A percentile compares a stretch with the other conserved stretches of the same genome.
Conservation (phyloP, 2,888 invertebrate species). For the Amiota mariae region DNA sequence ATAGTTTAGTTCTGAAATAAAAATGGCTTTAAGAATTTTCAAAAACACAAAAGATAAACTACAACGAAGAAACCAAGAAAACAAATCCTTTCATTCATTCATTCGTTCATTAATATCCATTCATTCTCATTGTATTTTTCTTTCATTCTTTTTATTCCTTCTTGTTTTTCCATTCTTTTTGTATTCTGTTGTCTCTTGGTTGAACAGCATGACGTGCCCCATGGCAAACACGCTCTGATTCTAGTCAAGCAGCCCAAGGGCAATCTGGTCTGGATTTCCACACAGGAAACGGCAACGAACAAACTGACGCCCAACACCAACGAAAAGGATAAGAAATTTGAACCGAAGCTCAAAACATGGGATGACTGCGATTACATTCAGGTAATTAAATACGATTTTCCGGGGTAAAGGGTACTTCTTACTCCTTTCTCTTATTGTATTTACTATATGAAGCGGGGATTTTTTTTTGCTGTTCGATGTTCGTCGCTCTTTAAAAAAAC, state of each 20-base stretch:
- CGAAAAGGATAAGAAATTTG: slow-evolving; percentile 76
- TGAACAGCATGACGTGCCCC: slow-evolving; percentile 83
- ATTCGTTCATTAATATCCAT: slow-evolving; percentile 44
- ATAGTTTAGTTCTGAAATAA: too few species aligned
- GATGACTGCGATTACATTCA: slow-evolving; percentile 89
- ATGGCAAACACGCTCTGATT: slow-evolving; percentile 90
- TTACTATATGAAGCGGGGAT: slow-evolving; percentile 55
- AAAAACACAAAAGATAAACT: slow-evolving; percentile 16
- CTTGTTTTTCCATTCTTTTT: slow-evolving; percentile 30
- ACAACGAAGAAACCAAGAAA: neutral
- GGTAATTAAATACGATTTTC: slow-evolving; percentile 72
- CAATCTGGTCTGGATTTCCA: slow-evolving; percentile 87
- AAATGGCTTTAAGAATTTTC: neutral
- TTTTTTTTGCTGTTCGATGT: too few species aligned
- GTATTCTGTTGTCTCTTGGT: slow-evolving; percentile 12
- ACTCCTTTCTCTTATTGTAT: slow-evolving; percentile 36
- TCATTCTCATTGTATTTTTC: slow-evolving; percentile 25
- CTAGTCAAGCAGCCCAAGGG: slow-evolving; percentile 89
- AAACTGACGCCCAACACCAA: slow-evolving; percentile 76
- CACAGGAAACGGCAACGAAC: slow-evolving; percentile 78
- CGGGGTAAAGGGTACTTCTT: slow-evolving; percentile 24
- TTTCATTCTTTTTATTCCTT: slow-evolving; percentile 38
- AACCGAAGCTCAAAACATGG: slow-evolving; percentile 80
- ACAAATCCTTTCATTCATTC: too few species aligned
- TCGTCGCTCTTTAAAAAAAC: slow-evolving; percentile 51